Base-by-base conservation (phyloP, 2,888 invertebrate species). In the Machimus atricapillus region DNA sequence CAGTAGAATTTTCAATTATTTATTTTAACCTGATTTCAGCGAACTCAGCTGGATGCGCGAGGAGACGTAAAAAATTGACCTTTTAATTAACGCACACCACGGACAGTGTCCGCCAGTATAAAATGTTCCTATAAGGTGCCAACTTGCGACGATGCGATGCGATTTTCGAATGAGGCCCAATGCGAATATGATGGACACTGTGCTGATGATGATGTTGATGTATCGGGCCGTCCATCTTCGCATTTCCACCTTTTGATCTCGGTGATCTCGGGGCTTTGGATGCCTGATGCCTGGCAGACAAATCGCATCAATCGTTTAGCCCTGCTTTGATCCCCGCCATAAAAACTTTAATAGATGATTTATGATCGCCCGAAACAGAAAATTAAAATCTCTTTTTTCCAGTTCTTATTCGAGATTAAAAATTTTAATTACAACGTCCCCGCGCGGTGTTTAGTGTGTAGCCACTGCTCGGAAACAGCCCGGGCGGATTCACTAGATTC, bases 271-370 rank as follows among this genome's bases (percentile, higher is more conserved):
- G 74, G 46, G 74, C 85, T 16, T 23, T 85, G 85, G 74, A 52
- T 79, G 79, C 27, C 23, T 66, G 66, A 85, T 85, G 87, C 87
- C 88, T 87, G 88, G 77, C 88, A 87, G 88, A 81, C 86, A 87
- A 88, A 88, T 88, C 88, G 87, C 87, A 88, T 88, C 88, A 88
- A 88, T 88, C 88, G 87, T 87, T 87, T 87, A 74, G 86, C 73
- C 40, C 86, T 77, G 82, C 85, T 85, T 87, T 88, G 88, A 88
- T 88, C 86, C 81, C 31, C 82, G 23, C 74, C 12, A 87, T 52
- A 87, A 87, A 85, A 85, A 87, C 46, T 88, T 87, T 82, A 66
- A 87, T 87, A 78, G 86, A 87, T 88, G 88, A 88, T 88, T 88
- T 88, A 88, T 88, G 87, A 88, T 86, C 86, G 87, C 86, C 58